phyloP scores from a whole-genome alignment of 1,140 invertebrate species.

The Sitophilus oryzae region DNA sequence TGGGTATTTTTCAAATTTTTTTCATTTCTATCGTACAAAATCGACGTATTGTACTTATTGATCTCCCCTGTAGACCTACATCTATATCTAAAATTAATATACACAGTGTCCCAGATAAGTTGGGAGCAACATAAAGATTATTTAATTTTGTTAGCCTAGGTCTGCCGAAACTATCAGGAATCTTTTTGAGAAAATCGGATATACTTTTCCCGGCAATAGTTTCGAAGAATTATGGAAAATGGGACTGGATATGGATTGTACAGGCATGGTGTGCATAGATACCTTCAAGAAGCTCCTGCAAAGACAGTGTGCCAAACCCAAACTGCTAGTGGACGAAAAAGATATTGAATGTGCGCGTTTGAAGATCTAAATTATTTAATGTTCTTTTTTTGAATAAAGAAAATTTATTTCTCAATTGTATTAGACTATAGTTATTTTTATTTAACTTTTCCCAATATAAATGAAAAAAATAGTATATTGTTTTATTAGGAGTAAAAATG shows the following conservation, averaged over 20 bases:
- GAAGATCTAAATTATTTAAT: no score
- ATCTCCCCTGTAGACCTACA: no score
- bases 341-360: conserved; percentile 15
- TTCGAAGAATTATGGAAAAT: conserved; percentile 38
- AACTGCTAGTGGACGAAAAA: conserved; percentile 20
- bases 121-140: no score
- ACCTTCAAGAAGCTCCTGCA: conserved; percentile 37
- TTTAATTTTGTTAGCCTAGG: conserved; percentile 33
- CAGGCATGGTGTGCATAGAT: conserved; percentile 37
- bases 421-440: no score
- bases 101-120: background rate
- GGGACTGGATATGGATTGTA: conserved; percentile 32
- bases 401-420: no score
- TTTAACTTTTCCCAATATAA: no score
- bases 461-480: no score
- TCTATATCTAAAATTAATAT: background rate
- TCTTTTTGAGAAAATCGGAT: conserved; percentile 38
- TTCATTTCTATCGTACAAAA: no score
- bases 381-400: no score
- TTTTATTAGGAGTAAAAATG: no score
- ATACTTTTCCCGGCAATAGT: conserved; percentile 31
- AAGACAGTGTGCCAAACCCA: conserved; percentile 13
- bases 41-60: no score
- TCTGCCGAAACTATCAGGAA: conserved; percentile 28
- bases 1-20: no score